Evolutionary conservation across 1,140 invertebrate genomes (phyloP).

Genomic region (Drosophila littoralis): DNA sequence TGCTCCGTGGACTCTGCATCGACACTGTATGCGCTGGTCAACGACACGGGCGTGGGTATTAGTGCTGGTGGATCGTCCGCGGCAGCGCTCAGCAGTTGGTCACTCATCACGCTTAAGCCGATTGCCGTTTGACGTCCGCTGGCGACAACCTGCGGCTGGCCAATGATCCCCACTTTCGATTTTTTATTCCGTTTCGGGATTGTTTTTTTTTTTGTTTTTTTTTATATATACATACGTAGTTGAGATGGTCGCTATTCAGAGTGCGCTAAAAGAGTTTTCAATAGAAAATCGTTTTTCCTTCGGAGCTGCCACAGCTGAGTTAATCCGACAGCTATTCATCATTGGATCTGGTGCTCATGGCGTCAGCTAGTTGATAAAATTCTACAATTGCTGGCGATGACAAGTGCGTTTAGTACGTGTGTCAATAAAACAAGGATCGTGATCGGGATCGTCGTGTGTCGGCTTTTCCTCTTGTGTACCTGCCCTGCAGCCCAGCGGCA

Average conservation of each 20-base stretch:
- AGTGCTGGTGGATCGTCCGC: slow-evolving; percentile 57
- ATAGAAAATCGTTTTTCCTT: slow-evolving; percentile 10
- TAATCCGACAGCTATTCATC: slow-evolving; percentile 45
- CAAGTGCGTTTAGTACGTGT: slow-evolving; percentile 67
- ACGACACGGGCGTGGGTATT: slow-evolving; percentile 55
- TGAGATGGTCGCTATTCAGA: slow-evolving; percentile 18
- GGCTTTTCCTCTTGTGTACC: slow-evolving; percentile 57
- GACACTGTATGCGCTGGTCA: slow-evolving; percentile 51
- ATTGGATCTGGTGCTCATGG: slow-evolving; percentile 39
- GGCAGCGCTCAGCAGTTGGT: slow-evolving; percentile 67
- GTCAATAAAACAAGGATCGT: slow-evolving; percentile 69
- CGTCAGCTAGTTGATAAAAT: slow-evolving; percentile 42
- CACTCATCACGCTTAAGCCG: slow-evolving; percentile 73
- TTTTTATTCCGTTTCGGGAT: neutral
- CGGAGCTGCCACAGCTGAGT: neutral
- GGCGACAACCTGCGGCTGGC: slow-evolving; percentile 29
- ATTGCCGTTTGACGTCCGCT: slow-evolving; percentile 45
- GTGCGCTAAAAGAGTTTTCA: slow-evolving; percentile 8
- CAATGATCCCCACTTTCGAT: slow-evolving; percentile 45
- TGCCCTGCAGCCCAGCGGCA: slow-evolving; percentile 23
- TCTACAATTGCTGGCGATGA: slow-evolving; percentile 8
- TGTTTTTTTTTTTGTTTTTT: neutral
- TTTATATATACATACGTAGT: neutral
- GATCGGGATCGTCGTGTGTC: slow-evolving; percentile 32
- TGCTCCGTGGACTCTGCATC: slow-evolving; percentile 62